phyloP scores from a whole-genome alignment of 2,888 invertebrate species.

The Oligia latruncula region DNA sequence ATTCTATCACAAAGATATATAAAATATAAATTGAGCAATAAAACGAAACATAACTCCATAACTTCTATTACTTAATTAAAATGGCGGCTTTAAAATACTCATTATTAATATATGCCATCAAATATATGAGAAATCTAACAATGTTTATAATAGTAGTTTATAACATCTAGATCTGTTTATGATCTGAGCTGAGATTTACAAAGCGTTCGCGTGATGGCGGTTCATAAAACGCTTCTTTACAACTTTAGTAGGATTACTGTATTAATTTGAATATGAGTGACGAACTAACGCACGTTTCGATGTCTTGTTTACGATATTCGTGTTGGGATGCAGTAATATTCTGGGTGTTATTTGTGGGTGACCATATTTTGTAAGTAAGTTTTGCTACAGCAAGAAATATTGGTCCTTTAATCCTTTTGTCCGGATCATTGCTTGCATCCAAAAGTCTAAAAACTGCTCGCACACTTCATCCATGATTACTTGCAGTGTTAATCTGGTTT shows the following conservation, averaged over 20 bases:
- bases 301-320: slow-evolving; percentile 61
- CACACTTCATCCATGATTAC: neutral
- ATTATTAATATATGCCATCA: slow-evolving; percentile 51
- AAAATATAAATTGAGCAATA: slow-evolving; percentile 47
- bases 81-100: slow-evolving; percentile 54
- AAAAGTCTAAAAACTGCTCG: neutral
- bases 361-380: slow-evolving; percentile 13
- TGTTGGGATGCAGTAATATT: slow-evolving; percentile 43
- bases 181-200: slow-evolving; percentile 60
- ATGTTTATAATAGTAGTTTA: slow-evolving; percentile 59
- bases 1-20: slow-evolving; percentile 19
- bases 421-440: neutral
- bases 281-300: slow-evolving; percentile 44
- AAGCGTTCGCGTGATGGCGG: slow-evolving; percentile 63
- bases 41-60: slow-evolving; percentile 44
- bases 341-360: slow-evolving; percentile 29
- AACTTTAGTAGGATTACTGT: slow-evolving; percentile 62
- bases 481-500: neutral
- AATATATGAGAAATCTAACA: slow-evolving; percentile 55
- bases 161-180: slow-evolving; percentile 63
- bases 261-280: slow-evolving; percentile 69
- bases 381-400: slow-evolving; percentile 15
- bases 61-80: slow-evolving; percentile 58
- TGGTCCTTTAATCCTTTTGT: slow-evolving; percentile 10
- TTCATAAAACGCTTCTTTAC: slow-evolving; percentile 66